Base-by-base conservation (phyloP, 1,140 invertebrate genomes). In the Microplitis demolitor region DNA sequence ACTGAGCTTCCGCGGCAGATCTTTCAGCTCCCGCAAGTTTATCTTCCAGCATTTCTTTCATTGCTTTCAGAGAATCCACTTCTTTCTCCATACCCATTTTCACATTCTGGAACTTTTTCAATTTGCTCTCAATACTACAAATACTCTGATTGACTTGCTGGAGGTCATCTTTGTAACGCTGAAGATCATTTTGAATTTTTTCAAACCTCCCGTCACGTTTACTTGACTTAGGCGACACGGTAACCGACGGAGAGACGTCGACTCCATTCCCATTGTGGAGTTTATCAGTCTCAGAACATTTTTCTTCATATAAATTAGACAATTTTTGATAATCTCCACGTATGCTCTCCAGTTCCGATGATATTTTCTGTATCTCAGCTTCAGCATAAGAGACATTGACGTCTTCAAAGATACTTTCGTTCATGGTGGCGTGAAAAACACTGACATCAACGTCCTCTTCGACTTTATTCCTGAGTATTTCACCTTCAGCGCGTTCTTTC, bases 241-340 rank as follows among this genome's bases (percentile, higher is more conserved):
- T 53, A 74, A 34, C 54, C 74, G 3, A 3, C 24, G 37, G 63
- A 69, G 45, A 73, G 4, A 3, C 68, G 9, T 76, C 75, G 0
- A 53, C 34, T n/a, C 62, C 64, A n/a, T 66, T 73, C 0, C 3
- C 16, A 50, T 78, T 68, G 4, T 73, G 77, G 2, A 79, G 13
- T 39, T 76, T 78, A 4, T 82, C 79, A 8, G 80, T 63, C 58
- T 83, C 80, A 0, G 77, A 71, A 51, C 72, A 80, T 37, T 84
- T 80, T 31, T 79, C 69, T 24, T 77, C 68, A 14, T 77, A 78
- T 0, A 73, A 72, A 54, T 68, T 68, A 1, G 76, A 75, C 4
- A 80, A 11, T 39, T 72, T 62, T 1, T 72, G 73, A 39, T 78
- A 73, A 50, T 77, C 71, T 35, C 79, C 73, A 64, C 73, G 78